Evolutionary conservation across 2,113 vertebrate genomes (phyloP), one percentile per base, ranked within the genome.

Genomic region (Octodon degus): DNA sequence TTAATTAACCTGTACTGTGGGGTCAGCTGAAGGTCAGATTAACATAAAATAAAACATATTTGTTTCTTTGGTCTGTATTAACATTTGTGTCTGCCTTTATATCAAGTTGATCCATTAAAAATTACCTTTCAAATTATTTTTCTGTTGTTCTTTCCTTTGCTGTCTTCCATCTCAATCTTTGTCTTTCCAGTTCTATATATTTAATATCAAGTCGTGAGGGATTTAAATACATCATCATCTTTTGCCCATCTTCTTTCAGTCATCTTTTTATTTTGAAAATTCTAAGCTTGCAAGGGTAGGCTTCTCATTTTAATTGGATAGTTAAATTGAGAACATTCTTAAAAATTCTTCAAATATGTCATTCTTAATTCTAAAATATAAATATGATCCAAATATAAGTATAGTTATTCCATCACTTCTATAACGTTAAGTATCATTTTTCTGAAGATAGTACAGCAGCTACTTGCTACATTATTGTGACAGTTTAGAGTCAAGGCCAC

Each of bases 241-340:
- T 90, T 74, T 77, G 3, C 34, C 70, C 24, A 17, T 40, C 20
- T 43, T 90, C 47, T 47, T 88, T 63, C 55, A 72, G n/a, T 58
- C 27, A 63, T 94, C 20, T 6, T 62, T 95, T 94, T 94, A 79
- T 85, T 81, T 93, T 81, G 11, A 87, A 93, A 97, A 90, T 76
- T 84, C 40, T 50, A 53, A 16, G 40, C 47, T 82, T 79, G 60
- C 7, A 37, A 43, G 43, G 55, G 55, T 14, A 58, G 13, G 63
- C 68, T 68, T 92, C n/a, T 80, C 14, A 79, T 82, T 95, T 86
- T 80, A 74, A 85, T 70, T 77, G 27, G 43, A 17, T 79, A 82
- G 25, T 82, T 74, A 84, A 90, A 27, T 93, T 85, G 8, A 8
- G 32, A 93, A 53, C 43, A 67, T 84, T 86, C 32, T 81, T 83